Base-by-base conservation (phyloP, 2,888 invertebrate species). In the Ectemnius continuus region DNA sequence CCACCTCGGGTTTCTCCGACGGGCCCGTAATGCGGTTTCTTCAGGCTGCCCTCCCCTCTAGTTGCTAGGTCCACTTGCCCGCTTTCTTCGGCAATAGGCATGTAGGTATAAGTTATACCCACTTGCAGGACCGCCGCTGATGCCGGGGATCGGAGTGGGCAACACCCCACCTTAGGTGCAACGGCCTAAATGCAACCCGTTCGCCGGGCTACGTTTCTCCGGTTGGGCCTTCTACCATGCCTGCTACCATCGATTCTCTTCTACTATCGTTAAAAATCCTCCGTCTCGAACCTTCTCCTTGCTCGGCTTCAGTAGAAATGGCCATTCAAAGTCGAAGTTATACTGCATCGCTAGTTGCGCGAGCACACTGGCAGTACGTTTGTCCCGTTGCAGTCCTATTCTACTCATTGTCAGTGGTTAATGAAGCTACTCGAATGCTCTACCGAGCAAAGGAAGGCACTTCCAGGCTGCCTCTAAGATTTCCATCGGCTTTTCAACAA, bases 151-250 rank as follows among this genome's bases (percentile, higher is more conserved):
- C 73, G 73, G 75, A 74, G 81, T 76, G 80, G 80, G 81, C 82
- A 77, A 82, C 36, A 81, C 82, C 84, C 87, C 86, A 87, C 86
- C 84, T 82, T 81, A 85, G 85, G 85, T 88, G 88, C 89, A 89
- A 87, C 86, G 88, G 86, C 89, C 89, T 87, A 89, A 89, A 89
- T 90, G 89, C 88, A 88, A 89, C 87, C 82, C 88, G 87, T 86
- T 87, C 88, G 84, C 77, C 82, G 80, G 80, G 80, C 82, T 84
- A 81, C 79, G 78, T 85, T 81, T 84, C 80, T 81, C 82, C 70
- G 75, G 76, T 72, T 73, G 79, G 74, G 70, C 74, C 74, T 61
- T 62, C 63, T 23, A 36, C 8, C 36, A 36, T 68, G 79, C 75
- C 70, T 23, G 36, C 59, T 60, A 52, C 64, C 46, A 45, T 60